phyloP scores from a whole-genome alignment of 2,113 vertebrate genomes.

The Notiomystis cincta region DNA sequence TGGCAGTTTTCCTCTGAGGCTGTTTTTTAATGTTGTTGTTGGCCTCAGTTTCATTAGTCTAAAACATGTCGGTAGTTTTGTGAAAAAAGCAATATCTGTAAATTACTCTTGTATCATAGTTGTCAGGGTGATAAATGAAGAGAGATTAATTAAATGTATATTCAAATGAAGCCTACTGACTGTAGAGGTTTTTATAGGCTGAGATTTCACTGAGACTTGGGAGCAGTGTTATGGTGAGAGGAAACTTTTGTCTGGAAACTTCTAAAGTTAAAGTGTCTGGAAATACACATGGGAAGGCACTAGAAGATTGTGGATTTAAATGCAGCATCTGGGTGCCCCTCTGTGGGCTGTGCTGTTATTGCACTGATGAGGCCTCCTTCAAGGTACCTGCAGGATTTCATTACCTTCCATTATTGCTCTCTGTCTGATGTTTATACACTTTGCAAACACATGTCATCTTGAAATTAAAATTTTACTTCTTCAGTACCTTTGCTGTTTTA shows the following conservation, averaged over 20 bases:
- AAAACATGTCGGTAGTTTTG: not conserved
- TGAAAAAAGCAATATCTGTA: not conserved
- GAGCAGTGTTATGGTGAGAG: not conserved
- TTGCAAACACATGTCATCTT: not conserved
- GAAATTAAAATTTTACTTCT: not conserved
- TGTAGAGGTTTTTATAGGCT: not conserved
- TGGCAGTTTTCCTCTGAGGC: not conserved
- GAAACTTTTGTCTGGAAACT: slow-evolving; percentile 11
- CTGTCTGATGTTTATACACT: slow-evolving; percentile 1
- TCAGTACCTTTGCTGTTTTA: not conserved
- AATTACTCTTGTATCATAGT: slow-evolving; percentile 6
- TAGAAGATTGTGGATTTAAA: not conserved
- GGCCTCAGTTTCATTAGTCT: slow-evolving; percentile 9
- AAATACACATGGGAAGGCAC: not conserved
- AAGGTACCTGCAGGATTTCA: not conserved
- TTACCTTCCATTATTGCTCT: not conserved
- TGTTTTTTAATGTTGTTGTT: slow-evolving; percentile 26
- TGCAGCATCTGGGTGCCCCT: slow-evolving; percentile 15
- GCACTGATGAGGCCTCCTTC: not conserved
- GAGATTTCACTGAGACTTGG: not conserved
- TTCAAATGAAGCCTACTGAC: not conserved
- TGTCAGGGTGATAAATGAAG: slow-evolving; percentile 41
- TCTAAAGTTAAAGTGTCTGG: not conserved
- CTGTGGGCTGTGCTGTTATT: slow-evolving; percentile 31
- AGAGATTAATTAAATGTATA: slow-evolving; percentile 37